Percentiles rank a stretch among this genome's conserved stretches.
Evolutionary conservation across 2,113 vertebrate species (phyloP).

Genomic region (Chelonoidis abingdonii): DNA sequence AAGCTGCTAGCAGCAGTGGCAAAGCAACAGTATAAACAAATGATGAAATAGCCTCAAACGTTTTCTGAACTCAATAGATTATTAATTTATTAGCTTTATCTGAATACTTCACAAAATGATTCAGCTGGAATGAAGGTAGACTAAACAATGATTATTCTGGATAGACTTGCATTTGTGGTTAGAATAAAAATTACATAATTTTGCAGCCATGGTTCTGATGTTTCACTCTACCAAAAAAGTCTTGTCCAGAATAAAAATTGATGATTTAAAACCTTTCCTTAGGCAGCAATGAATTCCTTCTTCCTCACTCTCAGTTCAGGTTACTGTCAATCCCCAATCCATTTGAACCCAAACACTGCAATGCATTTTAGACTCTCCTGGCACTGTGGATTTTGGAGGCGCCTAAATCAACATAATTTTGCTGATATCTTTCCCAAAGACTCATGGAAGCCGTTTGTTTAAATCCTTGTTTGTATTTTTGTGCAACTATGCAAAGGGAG

Average conservation of each 20-base stretch:
- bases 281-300: background rate
- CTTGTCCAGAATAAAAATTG: rapidly evolving
- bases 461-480: background rate
- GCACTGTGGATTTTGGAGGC: background rate
- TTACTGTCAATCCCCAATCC: background rate
- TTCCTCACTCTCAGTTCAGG: background rate
- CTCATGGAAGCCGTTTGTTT: background rate
- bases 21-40: slow-evolving; percentile 26
- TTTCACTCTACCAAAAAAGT: background rate
- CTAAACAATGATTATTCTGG: slow-evolving; percentile 8
- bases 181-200: background rate
- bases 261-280: background rate
- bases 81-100: slow-evolving; percentile 48
- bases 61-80: slow-evolving; percentile 33
- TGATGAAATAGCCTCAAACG: slow-evolving; percentile 58
- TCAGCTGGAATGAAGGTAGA: background rate
- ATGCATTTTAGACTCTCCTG: background rate
- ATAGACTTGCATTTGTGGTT: background rate
- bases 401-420: background rate
- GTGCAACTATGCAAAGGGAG: background rate
- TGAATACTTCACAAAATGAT: slow-evolving; percentile 34
- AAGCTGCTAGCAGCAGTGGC: slow-evolving; percentile 24
- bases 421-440: background rate
- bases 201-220: background rate
- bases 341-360: background rate